These are phyloP conservation scores for Oophaga sylvatica DNA, from an alignment of 2,797 vertebrate genomes.

Conservation along the genomic window DNA sequence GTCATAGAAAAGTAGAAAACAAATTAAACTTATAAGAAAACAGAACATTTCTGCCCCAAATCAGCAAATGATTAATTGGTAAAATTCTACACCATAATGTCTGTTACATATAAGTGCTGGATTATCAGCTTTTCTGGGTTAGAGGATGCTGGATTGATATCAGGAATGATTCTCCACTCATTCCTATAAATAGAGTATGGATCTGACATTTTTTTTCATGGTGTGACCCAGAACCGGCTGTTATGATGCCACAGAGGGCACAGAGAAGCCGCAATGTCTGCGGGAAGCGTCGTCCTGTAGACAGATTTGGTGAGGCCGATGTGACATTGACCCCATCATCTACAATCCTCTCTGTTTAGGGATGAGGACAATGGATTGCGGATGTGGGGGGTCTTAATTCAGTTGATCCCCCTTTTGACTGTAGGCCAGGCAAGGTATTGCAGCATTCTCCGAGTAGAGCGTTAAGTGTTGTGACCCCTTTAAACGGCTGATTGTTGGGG, in stretches of 20 bases:
- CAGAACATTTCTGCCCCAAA: too few relatives aligned
- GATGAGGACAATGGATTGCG: conserved; percentile 3
- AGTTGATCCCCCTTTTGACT: background rate
- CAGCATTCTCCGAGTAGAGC: too few relatives aligned
- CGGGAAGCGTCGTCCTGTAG: background rate
- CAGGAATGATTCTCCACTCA: background rate
- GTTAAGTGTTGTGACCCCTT: too few relatives aligned
- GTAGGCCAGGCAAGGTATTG: background rate
- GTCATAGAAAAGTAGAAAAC: too few relatives aligned
- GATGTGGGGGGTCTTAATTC: background rate
- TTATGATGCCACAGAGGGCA: background rate
- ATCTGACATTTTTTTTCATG: background rate
- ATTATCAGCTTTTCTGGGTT: background rate
- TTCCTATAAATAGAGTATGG: background rate
- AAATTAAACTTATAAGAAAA: too few relatives aligned
- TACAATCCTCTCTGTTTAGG: background rate
- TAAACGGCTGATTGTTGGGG: too few relatives aligned
- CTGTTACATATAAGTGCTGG: background rate
- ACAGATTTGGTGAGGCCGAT: conserved; percentile 26
- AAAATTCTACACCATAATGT: too few relatives aligned
- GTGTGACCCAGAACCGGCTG: background rate
- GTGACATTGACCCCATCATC: conserved; percentile 16
- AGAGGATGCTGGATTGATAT: background rate
- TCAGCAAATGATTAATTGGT: too few relatives aligned
- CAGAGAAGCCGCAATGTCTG: background rate